Base-by-base conservation (phyloP, 2,797 vertebrate genomes). In the Gastrophryne carolinensis region DNA sequence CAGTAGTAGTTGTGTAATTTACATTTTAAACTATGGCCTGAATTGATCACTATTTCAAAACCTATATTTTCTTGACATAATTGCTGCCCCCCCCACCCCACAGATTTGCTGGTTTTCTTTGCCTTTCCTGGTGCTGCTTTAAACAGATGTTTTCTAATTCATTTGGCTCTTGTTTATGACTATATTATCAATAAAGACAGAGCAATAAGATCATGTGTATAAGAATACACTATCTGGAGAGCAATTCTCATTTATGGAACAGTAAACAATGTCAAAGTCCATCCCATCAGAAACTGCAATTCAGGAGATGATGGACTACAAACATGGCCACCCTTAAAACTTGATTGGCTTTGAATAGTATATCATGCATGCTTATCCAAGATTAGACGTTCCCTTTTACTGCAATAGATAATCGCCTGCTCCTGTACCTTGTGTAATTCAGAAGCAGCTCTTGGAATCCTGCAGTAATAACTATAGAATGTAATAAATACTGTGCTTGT, bases 231-330 rank as follows among this genome's bases (percentile, higher is more conserved):
- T 63, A 76, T 70, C 73, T 70, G 5, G 24, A 21, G 47, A 70
- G 56, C 24, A 62, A 76, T 69, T 61, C 34, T 54, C 12, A 5
- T 70, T 76, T 76, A 76, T 8, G 26, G 35, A 23, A 34, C n/a
- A 26, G 12, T 76, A 76, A 76, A 76, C 12, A 5, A 24, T 47
- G 21, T n/a, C 73, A 76, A 76, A 76, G 57, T 76, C 53, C 49
- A 32, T 30, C 8, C 13, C 61, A 8, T 24, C 17, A 1, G 58
- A 2, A 15, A 35, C 17, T 49, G 19, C n/a, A n/a, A 60, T 39
- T 30, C 19, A 23, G 2, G 11, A 56, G 13, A 52, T n/a, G 35
- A n/a, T 60, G 1, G 30, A 12, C 54, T 61, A 12, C 2, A 3
- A 12, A 58, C 32, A 3, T 10, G 61, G 53, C 57, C 26, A 66